phyloP scores from a whole-genome alignment of 2,113 vertebrate species.

The cattle (Bos taurus) region DNA sequence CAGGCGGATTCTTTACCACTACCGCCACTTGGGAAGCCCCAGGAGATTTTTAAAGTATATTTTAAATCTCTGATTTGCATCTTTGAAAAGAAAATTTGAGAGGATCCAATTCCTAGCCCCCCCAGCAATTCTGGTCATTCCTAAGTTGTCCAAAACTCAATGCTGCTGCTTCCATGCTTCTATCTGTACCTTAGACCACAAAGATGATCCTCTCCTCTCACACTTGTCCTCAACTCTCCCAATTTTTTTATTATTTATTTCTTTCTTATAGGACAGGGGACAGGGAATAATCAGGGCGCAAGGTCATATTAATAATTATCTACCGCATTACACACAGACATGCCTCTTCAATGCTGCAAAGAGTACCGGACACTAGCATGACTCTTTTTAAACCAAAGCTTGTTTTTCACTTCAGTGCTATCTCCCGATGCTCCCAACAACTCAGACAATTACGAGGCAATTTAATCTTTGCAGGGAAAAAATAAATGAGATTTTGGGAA shows the following conservation, averaged over 20 bases:
- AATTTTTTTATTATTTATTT: not conserved
- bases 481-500: not conserved
- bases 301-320: rapidly evolving
- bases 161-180: too few relatives aligned
- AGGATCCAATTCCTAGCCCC: not conserved
- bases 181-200: not conserved
- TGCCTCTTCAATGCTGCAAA: rapidly evolving
- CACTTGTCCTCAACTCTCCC: not conserved
- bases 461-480: not conserved
- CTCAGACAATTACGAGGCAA: not conserved
- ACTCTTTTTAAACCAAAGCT: not conserved
- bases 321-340: not conserved
- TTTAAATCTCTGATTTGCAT: not conserved
- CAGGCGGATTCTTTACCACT: not conserved
- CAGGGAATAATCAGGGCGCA: too few relatives aligned
- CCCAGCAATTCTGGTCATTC: not conserved
- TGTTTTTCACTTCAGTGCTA: not conserved
- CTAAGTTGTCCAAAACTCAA: not conserved
- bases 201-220: not conserved
- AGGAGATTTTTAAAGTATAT: not conserved
- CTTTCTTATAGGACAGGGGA: not conserved
- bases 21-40: not conserved
- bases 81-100: not conserved
- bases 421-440: not conserved
- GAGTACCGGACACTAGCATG: rapidly evolving